Percentiles rank a stretch among this genome's conserved stretches.
Conservation (phyloP, 2,888 invertebrate genomes). For the Gymnoscelis rufifasciata region DNA sequence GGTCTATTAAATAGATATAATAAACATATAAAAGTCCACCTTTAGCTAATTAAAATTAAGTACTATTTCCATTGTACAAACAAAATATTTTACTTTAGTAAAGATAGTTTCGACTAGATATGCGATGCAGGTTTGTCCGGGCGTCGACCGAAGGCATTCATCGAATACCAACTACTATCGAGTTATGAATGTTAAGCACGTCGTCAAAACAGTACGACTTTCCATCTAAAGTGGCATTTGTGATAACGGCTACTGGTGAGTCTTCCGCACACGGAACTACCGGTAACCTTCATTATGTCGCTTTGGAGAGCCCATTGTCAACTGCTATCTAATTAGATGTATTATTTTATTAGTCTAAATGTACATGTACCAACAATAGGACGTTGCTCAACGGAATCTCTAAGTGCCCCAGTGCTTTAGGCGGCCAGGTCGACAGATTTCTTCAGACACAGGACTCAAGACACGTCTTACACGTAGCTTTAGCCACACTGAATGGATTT, state of each 20-base stretch:
- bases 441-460: no score
- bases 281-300: constrained; percentile 38
- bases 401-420: no score
- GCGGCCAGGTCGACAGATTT: no score
- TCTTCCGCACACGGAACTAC: constrained; percentile 43
- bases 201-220: constrained; percentile 46
- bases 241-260: constrained; percentile 44
- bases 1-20: no score
- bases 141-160: constrained; percentile 56
- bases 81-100: neutral
- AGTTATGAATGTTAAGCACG: constrained; percentile 65
- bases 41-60: no score
- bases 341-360: no score
- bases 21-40: no score
- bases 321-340: constrained; percentile 4
- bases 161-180: constrained; percentile 54
- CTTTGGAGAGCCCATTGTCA: constrained; percentile 15
- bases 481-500: no score
- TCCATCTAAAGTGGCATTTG: constrained; percentile 55
- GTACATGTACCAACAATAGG: no score
- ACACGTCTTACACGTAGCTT: no score
- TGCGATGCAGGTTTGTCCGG: constrained; percentile 41
- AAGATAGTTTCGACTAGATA: constrained; percentile 31
- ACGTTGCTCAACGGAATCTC: no score
- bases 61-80: no score